Evolutionary conservation across 2,113 vertebrate genomes (phyloP), one percentile per base, ranked within the genome.

Genomic region (Hippoglossus stenolepis): DNA sequence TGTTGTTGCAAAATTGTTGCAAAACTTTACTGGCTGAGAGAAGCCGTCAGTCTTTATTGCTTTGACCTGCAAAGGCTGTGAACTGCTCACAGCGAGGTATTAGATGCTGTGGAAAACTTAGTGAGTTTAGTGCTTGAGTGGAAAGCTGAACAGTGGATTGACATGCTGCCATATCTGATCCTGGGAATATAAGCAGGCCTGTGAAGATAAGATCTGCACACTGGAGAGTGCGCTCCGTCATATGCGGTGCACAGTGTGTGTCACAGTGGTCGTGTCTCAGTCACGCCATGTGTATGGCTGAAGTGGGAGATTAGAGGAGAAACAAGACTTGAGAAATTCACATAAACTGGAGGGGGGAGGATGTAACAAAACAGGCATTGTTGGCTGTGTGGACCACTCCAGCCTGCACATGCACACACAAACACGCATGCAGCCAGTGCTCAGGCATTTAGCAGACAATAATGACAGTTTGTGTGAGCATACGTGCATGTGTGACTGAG

Each of bases 331-430:
- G 54, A 74, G 82, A 75, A 65, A 82, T 75, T 67, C 71, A 66
- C 70, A 78, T 53, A 20, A 75, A 72, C 45, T 43, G 24, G 24
- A 26, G 23, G 6, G 54, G 8, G 56, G 35, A n/a, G 73, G 66
- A n/a, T 11, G 21, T 15, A 57, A 89, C 90, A 89, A 66, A 83
- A 58, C 57, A 28, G 59, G 59, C 80, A 83, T 86, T 87, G 89
- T 89, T 82, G 65, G 70, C 49, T 9, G 47, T 5, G 13, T 20
- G 10, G 70, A 43, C n/a, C 63, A 49, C 45, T 49, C 45, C 45
- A 49, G 45, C 15, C 5, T 49, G 15, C 14, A 17, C 45, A 49
- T 49, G 24, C 60, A 56, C 49, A 73, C 64, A 56, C 51, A 38
- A 5, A 59, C 45, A 69, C 24, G 38, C 77, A 70, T 2, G 40